Percentiles rank a stretch among this genome's conserved stretches.
These are phyloP conservation scores for Arizona elegans DNA, from an alignment of 2,113 vertebrate species.

Conservation along the genomic window DNA sequence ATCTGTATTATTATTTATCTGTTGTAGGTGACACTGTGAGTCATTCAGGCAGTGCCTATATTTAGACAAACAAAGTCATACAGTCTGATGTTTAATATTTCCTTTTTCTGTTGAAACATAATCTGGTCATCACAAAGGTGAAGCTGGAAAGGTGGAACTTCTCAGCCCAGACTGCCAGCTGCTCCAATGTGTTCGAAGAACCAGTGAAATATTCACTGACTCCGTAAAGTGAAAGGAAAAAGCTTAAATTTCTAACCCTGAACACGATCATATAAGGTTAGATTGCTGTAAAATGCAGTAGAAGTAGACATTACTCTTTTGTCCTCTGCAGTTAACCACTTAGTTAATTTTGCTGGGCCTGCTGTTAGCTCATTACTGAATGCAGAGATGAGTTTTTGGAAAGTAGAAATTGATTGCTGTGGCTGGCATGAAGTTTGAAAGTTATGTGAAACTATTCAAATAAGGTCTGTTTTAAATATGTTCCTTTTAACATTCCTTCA, in stretches of 20 bases:
- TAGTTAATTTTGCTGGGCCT: not conserved
- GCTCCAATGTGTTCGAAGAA: not conserved
- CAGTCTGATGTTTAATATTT: not conserved
- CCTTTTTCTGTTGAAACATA: not conserved
- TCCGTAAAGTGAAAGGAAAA: not conserved
- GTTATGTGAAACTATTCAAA: not conserved
- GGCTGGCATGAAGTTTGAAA: not conserved
- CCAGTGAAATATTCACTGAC: not conserved
- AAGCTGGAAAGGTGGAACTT: not conserved
- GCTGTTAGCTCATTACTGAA: not conserved
- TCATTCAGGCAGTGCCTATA: not conserved
- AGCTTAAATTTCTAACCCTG: not conserved
- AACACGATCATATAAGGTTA: not conserved
- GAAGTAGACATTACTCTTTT: not conserved
- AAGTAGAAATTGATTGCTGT: not conserved
- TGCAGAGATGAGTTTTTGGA: not conserved
- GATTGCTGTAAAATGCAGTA: not conserved
- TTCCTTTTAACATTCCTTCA: not conserved
- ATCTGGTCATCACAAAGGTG: not conserved
- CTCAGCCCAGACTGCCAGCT: not conserved
- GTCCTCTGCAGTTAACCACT: not conserved
- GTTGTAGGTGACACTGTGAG: not conserved
- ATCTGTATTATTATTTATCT: not conserved
- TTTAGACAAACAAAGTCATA: not conserved
- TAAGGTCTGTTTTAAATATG: not conserved